phyloP scores from a whole-genome alignment of 2,113 vertebrate species.

The Campylorhamphus procurvoides region DNA sequence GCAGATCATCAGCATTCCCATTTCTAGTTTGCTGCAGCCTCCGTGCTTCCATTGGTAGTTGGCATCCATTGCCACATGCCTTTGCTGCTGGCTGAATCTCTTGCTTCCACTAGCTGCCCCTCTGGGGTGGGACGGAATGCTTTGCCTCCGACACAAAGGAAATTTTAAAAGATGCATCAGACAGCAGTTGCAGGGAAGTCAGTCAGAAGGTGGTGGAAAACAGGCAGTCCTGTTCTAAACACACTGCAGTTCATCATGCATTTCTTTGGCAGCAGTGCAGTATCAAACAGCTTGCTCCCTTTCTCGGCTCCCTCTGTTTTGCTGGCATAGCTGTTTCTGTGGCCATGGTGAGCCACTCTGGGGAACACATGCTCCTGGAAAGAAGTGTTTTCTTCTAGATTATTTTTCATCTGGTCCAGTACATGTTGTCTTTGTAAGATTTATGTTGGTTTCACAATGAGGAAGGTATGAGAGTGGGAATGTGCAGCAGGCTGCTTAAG shows the following conservation, averaged over 20 bases:
- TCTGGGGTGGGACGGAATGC: background rate
- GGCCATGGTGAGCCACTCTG: conserved; percentile 10
- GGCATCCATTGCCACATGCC: background rate
- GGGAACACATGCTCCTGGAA: conserved; percentile 39
- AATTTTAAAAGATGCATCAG: background rate
- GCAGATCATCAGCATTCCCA: background rate
- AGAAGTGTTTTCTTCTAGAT: conserved; percentile 29
- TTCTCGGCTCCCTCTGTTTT: conserved; percentile 29
- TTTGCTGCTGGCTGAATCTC: background rate
- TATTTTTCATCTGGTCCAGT: conserved; percentile 51
- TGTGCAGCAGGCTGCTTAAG: conserved; percentile 23
- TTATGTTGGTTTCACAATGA: conserved; percentile 26
- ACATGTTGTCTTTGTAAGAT: conserved; percentile 30
- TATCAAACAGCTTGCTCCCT: conserved; percentile 1
- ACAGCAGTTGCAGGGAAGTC: background rate
- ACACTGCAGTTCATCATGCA: background rate
- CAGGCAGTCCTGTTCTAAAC: background rate
- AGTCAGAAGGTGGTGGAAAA: conserved; percentile 17
- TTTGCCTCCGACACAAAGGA: background rate
- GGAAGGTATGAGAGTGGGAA: conserved; percentile 56
- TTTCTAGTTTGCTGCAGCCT: conserved; percentile 7
- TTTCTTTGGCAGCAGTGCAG: conserved; percentile 33
- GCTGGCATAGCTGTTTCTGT: conserved; percentile 29
- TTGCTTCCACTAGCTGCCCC: background rate
- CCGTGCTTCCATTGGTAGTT: background rate